Base-by-base conservation (phyloP, 2,797 vertebrate genomes). In the Enteromius trimaculatus region DNA sequence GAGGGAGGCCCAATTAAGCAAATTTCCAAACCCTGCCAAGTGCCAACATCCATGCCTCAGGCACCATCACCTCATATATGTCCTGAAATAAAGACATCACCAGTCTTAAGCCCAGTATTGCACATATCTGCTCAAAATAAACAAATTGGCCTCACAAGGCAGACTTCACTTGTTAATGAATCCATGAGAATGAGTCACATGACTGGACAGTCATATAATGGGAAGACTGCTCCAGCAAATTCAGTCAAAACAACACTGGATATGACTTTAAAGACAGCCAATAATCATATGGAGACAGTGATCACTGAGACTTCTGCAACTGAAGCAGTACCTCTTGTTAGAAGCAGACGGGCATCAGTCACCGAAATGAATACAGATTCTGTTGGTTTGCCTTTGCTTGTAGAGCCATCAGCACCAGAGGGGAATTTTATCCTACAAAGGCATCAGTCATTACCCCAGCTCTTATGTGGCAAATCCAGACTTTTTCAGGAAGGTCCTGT, bases 271-370 rank as follows among this genome's bases (percentile, higher is more conserved):
- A 86, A 80, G 75, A 6, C 77, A 55, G 17, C 51, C 14, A 21
- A 19, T 71, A 55, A 29, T 29, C 8, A 55, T 51, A 68, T 58
- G 85, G 49, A 72, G 29, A 79, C 47, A 39, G 10, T 66, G 49
- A 44, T 81, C 58, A 89, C 76, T 88, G 58, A 82, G 14, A 68
- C 4, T n/a, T 71, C 75, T 37, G 29, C 8, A n/a, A 60, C 51
- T 4, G 85, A 87, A 1, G 69, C 44, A 44, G 3, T 79, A 34
- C 64, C 93, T 47, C 85, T 90, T 81, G 44, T 79, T 84, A 81
- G 74, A 84, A 83, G 72, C 68, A 91, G 49, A 68, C 29, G 42
- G 47, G 49, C 49, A 55, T 85, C 83, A 13, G 17, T 77, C 69
- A 42, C 62, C 29, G 80, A 81, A 39, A 39, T 53, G 0, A 34